These are phyloP conservation scores for Cetonia aurata DNA, from an alignment of 2,888 invertebrate species.

Conservation along the genomic window DNA sequence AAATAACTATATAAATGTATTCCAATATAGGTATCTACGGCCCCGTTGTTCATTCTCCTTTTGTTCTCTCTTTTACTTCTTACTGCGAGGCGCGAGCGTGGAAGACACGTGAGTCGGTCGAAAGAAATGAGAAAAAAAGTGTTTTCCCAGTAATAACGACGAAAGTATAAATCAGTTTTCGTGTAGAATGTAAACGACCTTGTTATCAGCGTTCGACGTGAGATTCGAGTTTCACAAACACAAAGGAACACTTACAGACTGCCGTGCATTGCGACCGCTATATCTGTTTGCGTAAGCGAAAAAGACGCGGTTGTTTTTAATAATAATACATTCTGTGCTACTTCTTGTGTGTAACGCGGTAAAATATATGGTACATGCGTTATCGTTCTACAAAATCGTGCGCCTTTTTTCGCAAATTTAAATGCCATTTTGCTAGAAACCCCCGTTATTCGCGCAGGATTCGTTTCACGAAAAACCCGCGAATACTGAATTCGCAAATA, in stretches of 20 bases:
- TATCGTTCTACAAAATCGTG: too few relatives aligned
- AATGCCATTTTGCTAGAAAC: too few relatives aligned
- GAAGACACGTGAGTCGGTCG: neutral
- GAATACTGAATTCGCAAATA: too few relatives aligned
- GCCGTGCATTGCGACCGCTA: conserved; percentile 25
- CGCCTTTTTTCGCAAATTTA: too few relatives aligned
- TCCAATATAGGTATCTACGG: conserved; percentile 20
- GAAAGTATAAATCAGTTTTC: conserved; percentile 57
- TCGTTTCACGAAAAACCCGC: too few relatives aligned
- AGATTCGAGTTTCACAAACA: conserved; percentile 57
- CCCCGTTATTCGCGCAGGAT: too few relatives aligned
- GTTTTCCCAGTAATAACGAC: conserved; percentile 42
- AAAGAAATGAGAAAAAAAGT: conserved; percentile 22
- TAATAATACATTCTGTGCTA: conserved; percentile 42
- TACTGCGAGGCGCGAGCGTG: neutral
- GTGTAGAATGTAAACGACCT: conserved; percentile 62
- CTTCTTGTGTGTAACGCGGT: conserved; percentile 25
- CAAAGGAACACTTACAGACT: conserved; percentile 56
- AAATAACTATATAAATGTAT: conserved; percentile 36
- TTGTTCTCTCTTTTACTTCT: conserved; percentile 10
- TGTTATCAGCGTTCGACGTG: conserved; percentile 61
- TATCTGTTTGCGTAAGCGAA: conserved; percentile 58
- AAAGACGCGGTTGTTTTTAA: conserved; percentile 44
- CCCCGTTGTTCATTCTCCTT: neutral
- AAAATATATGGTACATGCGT: too few relatives aligned